Percentiles rank a stretch among this genome's conserved stretches.
Conservation (phyloP, 1,140 invertebrate genomes). For the Drosophila bifasciata region DNA sequence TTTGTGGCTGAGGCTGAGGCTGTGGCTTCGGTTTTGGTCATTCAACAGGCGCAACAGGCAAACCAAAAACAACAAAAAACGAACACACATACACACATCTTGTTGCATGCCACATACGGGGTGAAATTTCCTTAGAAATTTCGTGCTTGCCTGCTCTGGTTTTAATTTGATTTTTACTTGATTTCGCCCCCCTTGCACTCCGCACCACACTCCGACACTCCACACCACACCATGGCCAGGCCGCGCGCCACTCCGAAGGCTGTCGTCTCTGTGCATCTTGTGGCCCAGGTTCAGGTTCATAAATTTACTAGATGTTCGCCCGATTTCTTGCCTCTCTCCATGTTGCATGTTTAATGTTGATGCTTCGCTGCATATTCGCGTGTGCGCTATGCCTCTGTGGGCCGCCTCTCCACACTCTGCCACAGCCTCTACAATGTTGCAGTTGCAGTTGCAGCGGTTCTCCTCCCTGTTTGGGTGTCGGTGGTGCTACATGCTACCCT, state of each 20-base stretch:
- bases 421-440: neutral
- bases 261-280: conserved; percentile 21
- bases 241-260: conserved; percentile 4
- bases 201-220: conserved; percentile 2
- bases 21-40: conserved; percentile 73
- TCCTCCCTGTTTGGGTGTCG: neutral
- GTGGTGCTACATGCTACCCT: conserved; percentile 23
- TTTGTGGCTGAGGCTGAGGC: conserved; percentile 61
- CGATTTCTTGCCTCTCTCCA: conserved; percentile 50
- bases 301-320: conserved; percentile 77
- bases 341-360: conserved; percentile 81
- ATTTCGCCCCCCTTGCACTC: conserved; percentile 47
- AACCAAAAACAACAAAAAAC: conserved; percentile 11
- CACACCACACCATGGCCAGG: neutral
- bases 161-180: conserved; percentile 82
- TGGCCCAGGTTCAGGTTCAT: conserved; percentile 80
- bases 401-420: conserved; percentile 21
- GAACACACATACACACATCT: conserved; percentile 43
- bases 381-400: conserved; percentile 73
- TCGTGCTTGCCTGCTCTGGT: conserved; percentile 82
- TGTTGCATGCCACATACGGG: conserved; percentile 80
- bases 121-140: conserved; percentile 83
- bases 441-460: too few species aligned
- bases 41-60: conserved; percentile 69
- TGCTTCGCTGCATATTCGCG: conserved; percentile 78